phyloP scores from a whole-genome alignment of 2,797 vertebrate species.

The Rhynchonycteris naso region DNA sequence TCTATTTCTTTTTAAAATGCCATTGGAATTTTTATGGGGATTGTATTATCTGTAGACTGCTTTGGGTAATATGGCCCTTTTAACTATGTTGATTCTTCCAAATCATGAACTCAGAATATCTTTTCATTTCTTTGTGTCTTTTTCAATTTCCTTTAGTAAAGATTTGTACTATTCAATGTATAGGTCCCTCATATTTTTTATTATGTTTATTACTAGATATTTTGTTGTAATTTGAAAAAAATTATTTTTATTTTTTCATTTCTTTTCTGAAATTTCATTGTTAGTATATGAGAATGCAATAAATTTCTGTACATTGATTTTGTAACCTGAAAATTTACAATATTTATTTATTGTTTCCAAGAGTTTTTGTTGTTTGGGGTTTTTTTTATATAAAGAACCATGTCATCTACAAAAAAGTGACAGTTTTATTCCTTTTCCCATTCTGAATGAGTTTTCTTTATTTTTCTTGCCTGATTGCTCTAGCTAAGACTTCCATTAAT shows the following conservation, averaged over 20 bases:
- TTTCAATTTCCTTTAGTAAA: not conserved
- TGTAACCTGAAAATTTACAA: not conserved
- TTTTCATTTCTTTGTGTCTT: not conserved
- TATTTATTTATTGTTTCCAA: not conserved
- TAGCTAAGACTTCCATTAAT: not conserved
- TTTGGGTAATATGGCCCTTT: not conserved
- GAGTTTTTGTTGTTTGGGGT: not conserved
- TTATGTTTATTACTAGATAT: not conserved
- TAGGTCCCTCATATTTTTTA: not conserved
- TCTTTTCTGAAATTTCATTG: not conserved
- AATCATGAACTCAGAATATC: not conserved
- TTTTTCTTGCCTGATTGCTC: not conserved
- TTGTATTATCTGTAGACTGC: not conserved
- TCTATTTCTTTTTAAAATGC: not conserved
- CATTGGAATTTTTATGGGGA: not conserved
- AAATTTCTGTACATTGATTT: not conserved
- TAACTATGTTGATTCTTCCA: not conserved
- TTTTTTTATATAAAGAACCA: not conserved
- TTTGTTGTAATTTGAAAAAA: not conserved
- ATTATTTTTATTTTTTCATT: not conserved
- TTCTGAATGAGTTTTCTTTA: not conserved
- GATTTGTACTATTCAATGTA: not conserved
- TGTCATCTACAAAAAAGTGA: not conserved
- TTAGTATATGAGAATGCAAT: not conserved
- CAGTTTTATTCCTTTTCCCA: not conserved